These are phyloP conservation scores for Protodeltote pygarga DNA, from an alignment of 2,888 invertebrate genomes.

Conservation along the genomic window DNA sequence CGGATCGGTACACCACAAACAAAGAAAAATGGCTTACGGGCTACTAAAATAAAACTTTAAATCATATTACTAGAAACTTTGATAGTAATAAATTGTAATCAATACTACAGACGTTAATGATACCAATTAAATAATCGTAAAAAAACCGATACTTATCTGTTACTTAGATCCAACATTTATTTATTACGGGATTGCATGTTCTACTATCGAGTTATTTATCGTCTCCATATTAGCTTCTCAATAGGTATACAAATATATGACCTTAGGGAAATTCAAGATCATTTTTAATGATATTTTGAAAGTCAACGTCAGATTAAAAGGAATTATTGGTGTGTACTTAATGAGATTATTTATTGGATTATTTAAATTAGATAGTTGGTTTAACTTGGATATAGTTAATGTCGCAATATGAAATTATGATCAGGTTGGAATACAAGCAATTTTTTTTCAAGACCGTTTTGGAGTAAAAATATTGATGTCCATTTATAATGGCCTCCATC, in stretches of 20 bases:
- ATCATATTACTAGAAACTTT: constrained; percentile 46
- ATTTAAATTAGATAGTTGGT: constrained; percentile 42
- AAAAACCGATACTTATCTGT: constrained; percentile 61
- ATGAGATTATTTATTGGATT: constrained; percentile 50
- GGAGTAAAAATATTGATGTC: constrained; percentile 7
- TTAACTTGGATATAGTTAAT: constrained; percentile 36
- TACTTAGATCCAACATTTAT: constrained; percentile 61
- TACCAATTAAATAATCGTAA: constrained; percentile 77
- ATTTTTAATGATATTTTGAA: constrained; percentile 66
- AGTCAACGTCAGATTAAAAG: constrained; percentile 58
- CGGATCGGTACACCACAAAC: constrained; percentile 1
- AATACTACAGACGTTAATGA: constrained; percentile 70
- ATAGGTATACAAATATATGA: constrained; percentile 53
- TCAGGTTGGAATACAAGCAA: constrained; percentile 13
- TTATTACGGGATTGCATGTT: constrained; percentile 65
- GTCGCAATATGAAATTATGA: constrained; percentile 45
- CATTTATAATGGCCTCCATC: constrained; percentile 16
- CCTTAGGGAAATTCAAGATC: constrained; percentile 50
- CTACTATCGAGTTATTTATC: constrained; percentile 55
- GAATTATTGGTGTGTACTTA: constrained; percentile 56
- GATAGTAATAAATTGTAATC: constrained; percentile 73
- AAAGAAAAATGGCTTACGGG: constrained; percentile 15
- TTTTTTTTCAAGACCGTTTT: constrained; percentile 20
- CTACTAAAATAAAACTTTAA: constrained; percentile 35
- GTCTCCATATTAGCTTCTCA: constrained; percentile 55